Percentiles rank a stretch among this genome's conserved stretches.
phyloP scores from a whole-genome alignment of 1,140 invertebrate genomes.

The Hestina assimilis region DNA sequence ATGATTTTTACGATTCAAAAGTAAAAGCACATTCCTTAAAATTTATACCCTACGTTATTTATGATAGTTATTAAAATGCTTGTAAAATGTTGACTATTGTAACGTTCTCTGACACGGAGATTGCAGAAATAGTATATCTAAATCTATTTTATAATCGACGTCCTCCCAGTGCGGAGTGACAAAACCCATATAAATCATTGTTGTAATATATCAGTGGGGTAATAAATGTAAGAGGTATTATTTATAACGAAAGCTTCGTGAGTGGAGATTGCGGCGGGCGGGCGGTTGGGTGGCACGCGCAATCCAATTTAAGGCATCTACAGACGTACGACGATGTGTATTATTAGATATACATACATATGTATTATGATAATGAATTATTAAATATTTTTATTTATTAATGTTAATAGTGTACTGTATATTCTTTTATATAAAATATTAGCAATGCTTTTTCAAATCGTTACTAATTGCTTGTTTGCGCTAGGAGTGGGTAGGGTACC shows the following conservation, averaged over 20 bases:
- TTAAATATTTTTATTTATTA: too few species aligned
- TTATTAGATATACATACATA: too few species aligned
- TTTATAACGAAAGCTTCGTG: slow-evolving; percentile 54
- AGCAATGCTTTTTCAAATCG: too few species aligned
- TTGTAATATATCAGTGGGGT: slow-evolving; percentile 54
- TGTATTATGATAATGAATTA: too few species aligned
- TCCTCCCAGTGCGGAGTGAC: slow-evolving; percentile 39
- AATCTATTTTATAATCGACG: slow-evolving; percentile 17
- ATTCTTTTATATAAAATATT: too few species aligned
- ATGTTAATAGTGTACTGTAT: too few species aligned
- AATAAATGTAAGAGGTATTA: slow-evolving; percentile 46
- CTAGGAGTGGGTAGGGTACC: too few species aligned
- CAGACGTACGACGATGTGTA: not conserved
- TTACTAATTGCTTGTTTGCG: too few species aligned
- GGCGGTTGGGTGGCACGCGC: slow-evolving; percentile 29
- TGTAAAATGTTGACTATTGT: not conserved
- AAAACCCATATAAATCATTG: slow-evolving; percentile 60
- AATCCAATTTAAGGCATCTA: slow-evolving; percentile 5
- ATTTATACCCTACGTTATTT: too few species aligned
- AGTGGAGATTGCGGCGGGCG: slow-evolving; percentile 28
- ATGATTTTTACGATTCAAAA: too few species aligned
- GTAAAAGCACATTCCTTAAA: too few species aligned
- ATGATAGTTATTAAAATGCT: too few species aligned
- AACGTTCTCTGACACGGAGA: slow-evolving; percentile 3
- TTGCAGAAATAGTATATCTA: slow-evolving; percentile 16